Conservation (phyloP, 1,140 invertebrate genomes). For the Andricus grossulariae region DNA sequence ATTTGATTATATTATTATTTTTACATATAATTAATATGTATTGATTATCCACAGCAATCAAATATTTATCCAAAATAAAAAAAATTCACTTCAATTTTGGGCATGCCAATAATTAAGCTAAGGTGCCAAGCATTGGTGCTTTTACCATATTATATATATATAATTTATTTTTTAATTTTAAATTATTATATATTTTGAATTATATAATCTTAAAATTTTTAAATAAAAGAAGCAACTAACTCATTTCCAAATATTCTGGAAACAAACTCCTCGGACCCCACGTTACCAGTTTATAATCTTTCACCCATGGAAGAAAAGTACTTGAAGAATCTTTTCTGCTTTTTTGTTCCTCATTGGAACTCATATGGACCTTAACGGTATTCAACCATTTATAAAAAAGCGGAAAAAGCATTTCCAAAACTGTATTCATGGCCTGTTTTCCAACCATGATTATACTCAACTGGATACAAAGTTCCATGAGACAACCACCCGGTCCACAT, state of each 20-base stretch:
- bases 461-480: constrained; percentile 95
- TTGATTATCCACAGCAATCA: too few species aligned
- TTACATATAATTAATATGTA: too few species aligned
- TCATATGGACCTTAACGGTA: constrained; percentile 78
- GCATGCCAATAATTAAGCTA: too few species aligned
- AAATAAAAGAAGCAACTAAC: neutral
- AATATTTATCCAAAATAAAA: too few species aligned
- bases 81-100: too few species aligned
- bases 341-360: constrained; percentile 60
- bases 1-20: too few species aligned
- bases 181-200: neutral
- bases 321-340: constrained; percentile 59
- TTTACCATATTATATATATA: too few species aligned
- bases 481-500: constrained; percentile 91
- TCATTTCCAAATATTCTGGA: constrained; percentile 98
- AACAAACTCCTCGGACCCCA: constrained; percentile 95
- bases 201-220: neutral
- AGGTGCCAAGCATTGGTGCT: too few species aligned
- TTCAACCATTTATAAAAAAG: constrained; percentile 85
- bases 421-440: constrained; percentile 95
- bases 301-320: constrained; percentile 85
- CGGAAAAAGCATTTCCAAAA: constrained; percentile 87
- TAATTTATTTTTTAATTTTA: neutral
- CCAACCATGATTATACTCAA: constrained; percentile 96
- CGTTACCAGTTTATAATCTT: constrained; percentile 92